Evolutionary conservation across 2,797 vertebrate species (phyloP), one percentile per base, ranked within the genome.

Genomic region (Periophthalmus magnuspinnatus): DNA sequence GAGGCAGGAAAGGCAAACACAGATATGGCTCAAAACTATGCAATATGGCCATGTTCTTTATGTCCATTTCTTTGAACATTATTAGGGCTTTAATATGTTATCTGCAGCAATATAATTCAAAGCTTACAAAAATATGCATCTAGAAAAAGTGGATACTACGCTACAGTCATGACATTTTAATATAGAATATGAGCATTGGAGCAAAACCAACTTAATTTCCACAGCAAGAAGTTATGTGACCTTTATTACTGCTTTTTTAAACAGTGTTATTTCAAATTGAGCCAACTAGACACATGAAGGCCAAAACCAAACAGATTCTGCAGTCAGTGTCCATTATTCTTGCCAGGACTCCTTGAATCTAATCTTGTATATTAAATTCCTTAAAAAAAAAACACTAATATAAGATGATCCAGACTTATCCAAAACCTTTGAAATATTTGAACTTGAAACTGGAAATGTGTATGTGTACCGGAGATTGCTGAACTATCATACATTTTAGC

Each of bases 401-500:
- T 45, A 45, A 14, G 13, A 45, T 14, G 38, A 13, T 45, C 41
- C 13, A 76, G 69, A 47, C 69, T 67, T 55, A 60, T 77, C 55
- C 75, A 16, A 41, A 34, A 48, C 17, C 64, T 36, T 33, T 52
- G 36, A 76, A 65, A 22, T 17, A 38, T 47, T 66, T 73, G 32
- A 67, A 62, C 70, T 17, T 36, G 61, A 33, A 9, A 21, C 50
- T 45, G 41, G n/a, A 24, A 11, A 55, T 22, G 21, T 22, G 76
- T 73, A 66, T 81, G 81, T 65, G 70, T 78, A 79, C 7, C 67
- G 74, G 72, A 76, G 69, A 84, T 81, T 69, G 69, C 68, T 78
- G 82, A 79, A 85, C 77, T 77, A 64, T 82, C 79, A 72, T 75
- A 69, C 14, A 81, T 75, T 76, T 66, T 75, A 74, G 78, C 76